Base-by-base conservation (phyloP, 2,113 vertebrate species). In the Elachura formosa region DNA sequence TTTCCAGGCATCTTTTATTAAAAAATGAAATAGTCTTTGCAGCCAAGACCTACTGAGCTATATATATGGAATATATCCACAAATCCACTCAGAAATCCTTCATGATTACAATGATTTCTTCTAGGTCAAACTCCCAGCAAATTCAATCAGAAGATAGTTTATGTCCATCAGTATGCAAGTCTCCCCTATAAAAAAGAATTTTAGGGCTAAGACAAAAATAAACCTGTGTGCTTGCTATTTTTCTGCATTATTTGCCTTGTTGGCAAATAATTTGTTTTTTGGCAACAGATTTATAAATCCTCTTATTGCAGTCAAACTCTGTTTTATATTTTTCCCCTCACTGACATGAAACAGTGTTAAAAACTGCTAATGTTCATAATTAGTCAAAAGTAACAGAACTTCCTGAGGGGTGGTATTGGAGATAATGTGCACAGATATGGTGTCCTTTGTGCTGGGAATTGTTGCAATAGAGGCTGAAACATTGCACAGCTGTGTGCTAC, bases 21-120 rank as follows among this genome's bases (percentile, higher is more conserved):
- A 96, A 94, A 93, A 85, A 77, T 58, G 59, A 87, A 95, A 58
- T 8, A 63, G 25, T 9, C 45, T 75, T 52, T 58, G 43, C 36
- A 84, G 52, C 31, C 81, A 89, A 76, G 78, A 62, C 33, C 33
- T 89, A 40, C 58, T 71, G 74, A 91, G 48, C 51, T 78, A 33
- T 46, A 20, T 14, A 14, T 8, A n/a, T 58, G 25, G 38, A 76
- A 43, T 14, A 51, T n/a, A 49, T 34, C 74, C 61, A 49, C 49
- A 24, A 5, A 0, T 20, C 38, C 56, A 72, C 61, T 26, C 43
- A 75, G 77, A 79, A 93, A 76, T 78, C 29, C 54, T 87, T 10
- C 52, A 28, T 17, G 46, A 28, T 67, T 72, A 64, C 21, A 58
- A 11, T 17, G 67, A n/a, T 62, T 84, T 66, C 54, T 87, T 82